phyloP scores from a whole-genome alignment of 1,140 invertebrate genomes.

The Drosophila insularis region DNA sequence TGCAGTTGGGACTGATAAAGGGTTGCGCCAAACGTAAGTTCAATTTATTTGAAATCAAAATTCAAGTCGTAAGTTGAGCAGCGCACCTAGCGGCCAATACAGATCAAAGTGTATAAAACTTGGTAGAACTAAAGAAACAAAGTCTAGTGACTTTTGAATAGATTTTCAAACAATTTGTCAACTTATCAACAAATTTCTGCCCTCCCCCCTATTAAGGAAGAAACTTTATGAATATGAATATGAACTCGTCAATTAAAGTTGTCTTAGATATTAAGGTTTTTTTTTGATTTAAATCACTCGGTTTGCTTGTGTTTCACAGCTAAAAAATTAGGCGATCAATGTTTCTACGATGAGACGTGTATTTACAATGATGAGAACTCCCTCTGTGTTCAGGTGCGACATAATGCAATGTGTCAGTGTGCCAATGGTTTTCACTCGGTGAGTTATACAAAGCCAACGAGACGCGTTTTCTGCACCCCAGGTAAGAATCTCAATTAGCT shows the following conservation, averaged over 20 bases:
- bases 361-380: conserved; percentile 89
- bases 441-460: conserved; percentile 87
- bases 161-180: too few relatives aligned
- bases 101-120: too few relatives aligned
- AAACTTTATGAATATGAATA: too few relatives aligned
- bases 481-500: conserved; percentile 83
- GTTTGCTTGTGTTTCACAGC: conserved; percentile 83
- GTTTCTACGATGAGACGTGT: conserved; percentile 91
- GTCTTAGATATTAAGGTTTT: too few relatives aligned
- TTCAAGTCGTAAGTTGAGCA: too few relatives aligned
- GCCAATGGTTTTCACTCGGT: conserved; percentile 90
- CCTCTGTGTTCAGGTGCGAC: conserved; percentile 90
- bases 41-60: too few relatives aligned
- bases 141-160: too few relatives aligned
- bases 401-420: conserved; percentile 93
- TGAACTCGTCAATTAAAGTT: too few relatives aligned
- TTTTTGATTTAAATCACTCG: not conserved
- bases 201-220: too few relatives aligned
- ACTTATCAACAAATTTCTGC: too few relatives aligned
- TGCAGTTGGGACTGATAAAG: conserved; percentile 87
- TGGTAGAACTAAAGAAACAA: too few relatives aligned
- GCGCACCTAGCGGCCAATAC: too few relatives aligned
- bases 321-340: conserved; percentile 91
- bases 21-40: conserved; percentile 92
- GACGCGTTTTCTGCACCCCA: conserved; percentile 91